Base-by-base conservation (phyloP, 2,113 vertebrate genomes). In the Poeciliopsis retropinna region DNA sequence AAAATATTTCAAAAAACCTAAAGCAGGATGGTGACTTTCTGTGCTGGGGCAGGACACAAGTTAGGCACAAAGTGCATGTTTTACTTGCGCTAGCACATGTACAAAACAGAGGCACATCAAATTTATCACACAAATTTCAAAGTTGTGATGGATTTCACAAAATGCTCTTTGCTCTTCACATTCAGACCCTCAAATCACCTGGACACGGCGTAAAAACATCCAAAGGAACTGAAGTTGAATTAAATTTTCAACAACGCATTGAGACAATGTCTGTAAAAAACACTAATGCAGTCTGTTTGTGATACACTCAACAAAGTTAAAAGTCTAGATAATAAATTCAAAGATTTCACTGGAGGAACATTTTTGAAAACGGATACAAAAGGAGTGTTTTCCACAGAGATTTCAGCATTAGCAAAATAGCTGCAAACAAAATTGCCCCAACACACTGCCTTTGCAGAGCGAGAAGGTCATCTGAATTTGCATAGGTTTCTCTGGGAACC, bases 401-500 rank as follows among this genome's bases (percentile, higher is more conserved):
- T 54, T 32, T 15, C n/a, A 29, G 41, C 63, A 57, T 9, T 13
- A 15, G 5, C 10, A 19, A 64, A 22, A 64, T 27, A 64, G 29
- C 37, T n/a, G 39, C 60, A 25, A 8, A 41, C 12, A n/a, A 51
- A 27, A 47, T 10, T 14, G 29, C 28, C 65, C n/a, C 17, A 51
- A 31, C 22, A 32, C 39, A 13, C 13, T 51, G 30, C 30, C 63
- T 57, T 29, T 28, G 29, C 31, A 29, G 31, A 65, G 63, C 30
- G 19, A 37, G 44, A 74, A 74, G 72, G 63, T 74, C 47, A 54
- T 54, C 22, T 17, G 30, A 15, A 64, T 73, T 64, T 51, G 32
- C 64, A 75, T 75, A 14, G 15, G 57, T 47, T 60, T 68, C 73
- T 63, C 57, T 44, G 1, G 66, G 57, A 64, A 67, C 37, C 54